Evolutionary conservation across 2,113 vertebrate species (phyloP).

Genomic region (Clarias magur): DNA sequence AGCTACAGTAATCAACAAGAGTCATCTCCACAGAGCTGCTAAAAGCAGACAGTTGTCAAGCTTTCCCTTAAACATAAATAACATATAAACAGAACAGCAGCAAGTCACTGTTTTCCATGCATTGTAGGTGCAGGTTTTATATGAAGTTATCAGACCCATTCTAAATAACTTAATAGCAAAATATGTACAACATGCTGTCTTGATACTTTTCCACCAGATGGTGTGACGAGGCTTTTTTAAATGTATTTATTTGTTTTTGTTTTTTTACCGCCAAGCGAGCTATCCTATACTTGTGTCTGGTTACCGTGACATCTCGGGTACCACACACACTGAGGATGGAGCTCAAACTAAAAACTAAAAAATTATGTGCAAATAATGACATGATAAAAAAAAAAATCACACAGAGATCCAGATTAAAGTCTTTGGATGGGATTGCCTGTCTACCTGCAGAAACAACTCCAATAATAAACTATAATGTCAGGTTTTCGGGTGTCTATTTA

Average conservation of each 20-base stretch:
- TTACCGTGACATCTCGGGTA: not conserved
- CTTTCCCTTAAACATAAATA: not conserved
- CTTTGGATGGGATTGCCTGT: not conserved
- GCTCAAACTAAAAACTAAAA: not conserved
- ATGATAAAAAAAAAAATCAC: not conserved
- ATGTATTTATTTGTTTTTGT: too few relatives aligned
- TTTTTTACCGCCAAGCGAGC: not conserved
- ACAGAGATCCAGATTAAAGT: not conserved
- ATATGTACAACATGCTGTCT: not conserved
- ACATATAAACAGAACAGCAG: not conserved
- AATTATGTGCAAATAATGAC: not conserved
- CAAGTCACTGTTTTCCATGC: not conserved
- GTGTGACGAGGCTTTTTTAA: not conserved
- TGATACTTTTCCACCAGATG: not conserved
- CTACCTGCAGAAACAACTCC: not conserved
- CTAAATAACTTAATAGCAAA: not conserved
- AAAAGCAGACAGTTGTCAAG: not conserved
- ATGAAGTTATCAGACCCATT: not conserved
- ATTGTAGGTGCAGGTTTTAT: conserved; percentile 5
- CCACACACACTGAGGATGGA: not conserved
- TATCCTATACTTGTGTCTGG: not conserved
- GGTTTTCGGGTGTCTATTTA: not conserved
- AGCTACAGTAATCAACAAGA: not conserved
- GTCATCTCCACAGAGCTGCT: not conserved
- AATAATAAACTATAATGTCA: not conserved